Conservation (phyloP, 2,888 invertebrate genomes). For the Nomada fucata region DNA sequence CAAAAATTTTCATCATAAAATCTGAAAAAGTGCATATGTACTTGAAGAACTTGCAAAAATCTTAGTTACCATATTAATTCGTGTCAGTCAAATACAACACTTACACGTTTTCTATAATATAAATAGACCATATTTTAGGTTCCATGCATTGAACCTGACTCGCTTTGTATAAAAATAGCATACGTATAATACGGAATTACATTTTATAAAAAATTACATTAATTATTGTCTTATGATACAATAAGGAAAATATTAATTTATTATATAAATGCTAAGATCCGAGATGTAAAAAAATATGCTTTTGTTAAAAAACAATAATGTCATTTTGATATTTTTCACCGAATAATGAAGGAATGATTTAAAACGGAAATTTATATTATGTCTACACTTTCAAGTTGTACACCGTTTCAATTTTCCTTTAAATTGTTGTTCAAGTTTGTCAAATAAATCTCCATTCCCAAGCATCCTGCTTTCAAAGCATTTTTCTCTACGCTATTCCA, state of each 20-base stretch:
- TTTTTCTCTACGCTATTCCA: constrained; percentile 94
- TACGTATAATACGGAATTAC: constrained; percentile 18
- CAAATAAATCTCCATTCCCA: constrained; percentile 87
- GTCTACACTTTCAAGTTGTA: not conserved
- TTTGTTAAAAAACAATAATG: constrained; percentile 12
- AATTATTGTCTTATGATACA: constrained; percentile 49
- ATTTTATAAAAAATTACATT: constrained; percentile 14
- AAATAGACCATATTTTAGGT: no score
- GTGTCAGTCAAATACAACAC: no score
- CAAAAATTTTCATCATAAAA: no score
- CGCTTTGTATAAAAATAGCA: not conserved
- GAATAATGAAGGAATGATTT: constrained; percentile 22
- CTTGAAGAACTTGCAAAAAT: no score
- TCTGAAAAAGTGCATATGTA: no score
- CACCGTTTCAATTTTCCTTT: constrained; percentile 40
- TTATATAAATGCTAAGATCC: constrained; percentile 32
- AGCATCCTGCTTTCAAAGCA: constrained; percentile 90
- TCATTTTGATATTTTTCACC: constrained; percentile 12
- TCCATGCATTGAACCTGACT: no score
- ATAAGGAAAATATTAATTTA: constrained; percentile 24
- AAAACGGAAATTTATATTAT: constrained; percentile 11
- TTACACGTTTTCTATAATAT: no score
- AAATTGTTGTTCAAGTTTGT: constrained; percentile 72
- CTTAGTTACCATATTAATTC: no score
- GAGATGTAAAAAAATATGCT: constrained; percentile 49